Base-by-base conservation (phyloP, 2,888 invertebrate species). In the Athrips mouffetella region DNA sequence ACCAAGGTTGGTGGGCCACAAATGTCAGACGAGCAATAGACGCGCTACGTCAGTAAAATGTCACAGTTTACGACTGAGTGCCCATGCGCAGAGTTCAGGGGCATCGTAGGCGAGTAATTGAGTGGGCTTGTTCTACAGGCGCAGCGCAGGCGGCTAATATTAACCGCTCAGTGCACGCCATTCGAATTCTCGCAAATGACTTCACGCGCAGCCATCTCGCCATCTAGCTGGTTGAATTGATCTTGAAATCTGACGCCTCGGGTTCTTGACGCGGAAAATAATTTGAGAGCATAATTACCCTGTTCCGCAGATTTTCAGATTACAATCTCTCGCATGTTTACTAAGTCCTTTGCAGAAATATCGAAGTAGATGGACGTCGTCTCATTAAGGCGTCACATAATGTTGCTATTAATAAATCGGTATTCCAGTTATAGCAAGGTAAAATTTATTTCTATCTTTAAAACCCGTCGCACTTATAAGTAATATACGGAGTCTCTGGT, bases 1-100 rank as follows among this genome's bases (percentile, higher is more conserved):
- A 61, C 65, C 76, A 76, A 80, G 77, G 77, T 76, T 74, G 64
- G 56, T 60, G 62, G 59, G 65, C 66, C 59, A 67, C 73, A 76
- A 81, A 81, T 76, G 78, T 71, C 71, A 70, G 65, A 66, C 59
- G 54, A 55, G 66, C 66, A 67, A 74, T 71, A 74, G 68, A 71
- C 69, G 69, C 58, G 75, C 78, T 77, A 73, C 80, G 78, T 75
- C 79, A 76, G 70, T 81, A 79, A 83, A 85, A 81, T 81, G 80
- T 78, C 77, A 75, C 67, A 78, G 71, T 83, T 81, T 78, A 82
- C 73, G 76, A 70, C 70, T 66, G 64, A 68, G 69, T 70, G 74
- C 73, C 72, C 73, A 62, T 67, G 71, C 70, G 70, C 67, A 56
- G 70, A 65, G 78, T 78, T 81, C 80, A 79, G 63, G 80, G 76